phyloP scores from a whole-genome alignment of 2,888 invertebrate species.

The Pyrocoelia pectoralis region DNA sequence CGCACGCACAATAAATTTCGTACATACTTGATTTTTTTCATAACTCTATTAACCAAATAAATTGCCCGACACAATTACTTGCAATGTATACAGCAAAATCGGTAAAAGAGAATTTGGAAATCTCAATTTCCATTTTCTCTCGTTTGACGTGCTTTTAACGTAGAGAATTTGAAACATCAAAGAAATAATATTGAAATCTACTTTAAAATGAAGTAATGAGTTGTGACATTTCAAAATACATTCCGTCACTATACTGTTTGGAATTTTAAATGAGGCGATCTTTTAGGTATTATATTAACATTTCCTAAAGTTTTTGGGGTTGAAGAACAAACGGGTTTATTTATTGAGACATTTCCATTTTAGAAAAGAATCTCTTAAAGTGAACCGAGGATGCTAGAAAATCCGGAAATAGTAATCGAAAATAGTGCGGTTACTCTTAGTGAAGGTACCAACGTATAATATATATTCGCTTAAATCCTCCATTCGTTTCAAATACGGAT shows the following conservation, averaged over 20 bases:
- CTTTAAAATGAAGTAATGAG: constrained; percentile 18
- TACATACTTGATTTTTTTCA: constrained; percentile 15
- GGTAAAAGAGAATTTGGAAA: constrained; percentile 4
- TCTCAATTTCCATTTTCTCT: constrained; percentile 17
- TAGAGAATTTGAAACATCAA: constrained; percentile 16
- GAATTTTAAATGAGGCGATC: constrained; percentile 11
- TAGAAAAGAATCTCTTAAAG: constrained; percentile 18
- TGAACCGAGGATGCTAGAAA: constrained; percentile 13
- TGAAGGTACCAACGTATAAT: constrained; percentile 25
- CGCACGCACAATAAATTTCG: constrained; percentile 25
- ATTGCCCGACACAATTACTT: constrained; percentile 16
- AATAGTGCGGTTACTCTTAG: constrained; percentile 24
- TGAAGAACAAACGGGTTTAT: constrained; percentile 25
- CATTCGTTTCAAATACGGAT: constrained; percentile 9
- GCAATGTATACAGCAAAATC: not conserved
- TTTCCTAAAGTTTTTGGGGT: not conserved
- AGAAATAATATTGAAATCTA: constrained; percentile 1
- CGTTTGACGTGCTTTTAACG: constrained; percentile 11
- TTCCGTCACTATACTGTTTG: not conserved
- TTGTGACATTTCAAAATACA: constrained; percentile 17
- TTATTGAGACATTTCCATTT: constrained; percentile 32
- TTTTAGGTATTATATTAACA: not conserved
- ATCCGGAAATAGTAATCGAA: constrained; percentile 26
- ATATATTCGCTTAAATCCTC: constrained; percentile 17
- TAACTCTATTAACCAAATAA: constrained; percentile 15